Evolutionary conservation across 2,797 vertebrate genomes (phyloP), one percentile per base, ranked within the genome.

Genomic region (Eremophila alpestris): DNA sequence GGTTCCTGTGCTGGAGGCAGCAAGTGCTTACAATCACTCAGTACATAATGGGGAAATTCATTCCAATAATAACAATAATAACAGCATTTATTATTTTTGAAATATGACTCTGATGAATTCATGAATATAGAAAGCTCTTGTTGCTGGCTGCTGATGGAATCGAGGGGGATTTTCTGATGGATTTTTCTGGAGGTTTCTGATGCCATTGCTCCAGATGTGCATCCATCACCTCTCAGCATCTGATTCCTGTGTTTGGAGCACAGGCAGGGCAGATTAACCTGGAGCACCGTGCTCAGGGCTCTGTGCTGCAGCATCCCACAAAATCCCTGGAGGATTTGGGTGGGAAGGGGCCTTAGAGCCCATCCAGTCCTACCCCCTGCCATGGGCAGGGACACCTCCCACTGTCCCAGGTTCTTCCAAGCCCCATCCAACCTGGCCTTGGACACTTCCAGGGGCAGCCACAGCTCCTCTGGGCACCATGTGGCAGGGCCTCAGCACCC

Each of bases 51-150:
- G 93, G 81, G 89, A 83, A 87, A 86, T 63, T 51, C 73, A 81
- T 91, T 93, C 87, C 87, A 77, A 82, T 89, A 92, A 93, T 88
- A 88, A 91, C 65, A 93, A 80, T 43, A 87, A 87, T 70, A 89
- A 65, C 67, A 63, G 68, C 65, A 90, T 89, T 86, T 94, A 76
- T 95, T 94, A 87, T 91, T 96, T 85, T 85, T 93, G 89, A 95
- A 93, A 91, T 67, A 80, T 2, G 54, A 59, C 67, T 58, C 90
- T 54, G 87, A 91, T 34, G 87, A 93, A 80, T 87, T 92, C 80
- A 87, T 95, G 68, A 89, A 93, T 93, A 93, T 76, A 94, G 89
- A 96, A 94, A 92, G 93, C 75, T 83, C 78, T 87, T 30, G 75
- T 79, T 54, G 41, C 78, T 85, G 68, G 32, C 77, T 92, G 76